phyloP scores from a whole-genome alignment of 2,888 invertebrate species.

The Andrena minutula region DNA sequence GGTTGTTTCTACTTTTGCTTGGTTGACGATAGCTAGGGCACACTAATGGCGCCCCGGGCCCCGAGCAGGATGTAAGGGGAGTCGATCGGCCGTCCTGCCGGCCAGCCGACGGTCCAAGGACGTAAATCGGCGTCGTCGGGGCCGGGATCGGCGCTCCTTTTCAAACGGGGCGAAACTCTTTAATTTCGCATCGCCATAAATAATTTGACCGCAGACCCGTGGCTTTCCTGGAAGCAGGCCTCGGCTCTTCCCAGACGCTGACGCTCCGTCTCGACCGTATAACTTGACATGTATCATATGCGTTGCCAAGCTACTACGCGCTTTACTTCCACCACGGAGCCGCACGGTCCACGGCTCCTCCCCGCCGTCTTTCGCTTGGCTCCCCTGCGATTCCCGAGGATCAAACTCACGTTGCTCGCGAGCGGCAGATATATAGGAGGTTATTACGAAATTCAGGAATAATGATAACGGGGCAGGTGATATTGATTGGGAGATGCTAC shows the following conservation, averaged over 20 bases:
- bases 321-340: conserved; percentile 23
- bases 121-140: conserved; percentile 79
- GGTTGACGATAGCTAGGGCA: conserved; percentile 22
- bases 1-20: conserved; percentile 1
- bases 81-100: conserved; percentile 49
- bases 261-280: conserved; percentile 53
- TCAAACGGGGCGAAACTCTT: conserved; percentile 81
- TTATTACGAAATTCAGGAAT: too few species aligned
- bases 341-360: not conserved
- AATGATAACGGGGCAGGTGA: too few species aligned
- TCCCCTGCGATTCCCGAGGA: not conserved
- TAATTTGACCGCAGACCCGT: conserved; percentile 83
- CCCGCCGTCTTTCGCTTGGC: not conserved
- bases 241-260: conserved; percentile 64
- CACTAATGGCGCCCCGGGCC: not conserved
- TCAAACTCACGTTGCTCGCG: too few species aligned
- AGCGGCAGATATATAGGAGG: too few species aligned
- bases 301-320: conserved; percentile 39
- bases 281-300: conserved; percentile 60
- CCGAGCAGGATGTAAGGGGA: conserved; percentile 55
- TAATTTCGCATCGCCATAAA: conserved; percentile 85
- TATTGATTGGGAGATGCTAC: too few species aligned
- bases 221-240: conserved; percentile 80
- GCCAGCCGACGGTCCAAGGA: conserved; percentile 71
- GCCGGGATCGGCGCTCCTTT: conserved; percentile 77